Evolutionary conservation across 92 coral and sea anemone genomes (phyloP).

Genomic region (Siderastrea siderea): DNA sequence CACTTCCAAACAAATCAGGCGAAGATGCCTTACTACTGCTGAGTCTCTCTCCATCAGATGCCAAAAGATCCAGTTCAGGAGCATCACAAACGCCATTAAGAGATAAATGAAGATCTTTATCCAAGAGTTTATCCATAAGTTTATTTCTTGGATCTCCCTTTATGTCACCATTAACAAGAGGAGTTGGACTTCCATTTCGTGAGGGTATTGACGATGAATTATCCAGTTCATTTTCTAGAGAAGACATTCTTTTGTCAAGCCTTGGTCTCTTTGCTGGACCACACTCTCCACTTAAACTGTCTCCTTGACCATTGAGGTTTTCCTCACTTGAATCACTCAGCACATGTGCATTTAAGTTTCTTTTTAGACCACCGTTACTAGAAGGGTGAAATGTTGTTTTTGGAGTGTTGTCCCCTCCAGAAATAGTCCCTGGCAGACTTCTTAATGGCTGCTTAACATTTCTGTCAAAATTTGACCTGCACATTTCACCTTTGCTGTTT

Average conservation of each 20-base stretch:
- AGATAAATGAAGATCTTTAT: constrained; percentile 85
- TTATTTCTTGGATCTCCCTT: constrained; percentile 80
- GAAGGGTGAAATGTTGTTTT: constrained; percentile 1
- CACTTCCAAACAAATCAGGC: constrained; percentile 89
- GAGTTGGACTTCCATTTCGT: constrained; percentile 72
- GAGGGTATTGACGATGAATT: constrained; percentile 65
- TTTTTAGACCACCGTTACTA: constrained; percentile 44
- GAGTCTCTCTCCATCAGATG: constrained; percentile 86
- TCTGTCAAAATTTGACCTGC: neutral
- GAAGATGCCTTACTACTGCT: constrained; percentile 86
- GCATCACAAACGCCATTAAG: constrained; percentile 90
- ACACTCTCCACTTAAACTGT: constrained; percentile 27
- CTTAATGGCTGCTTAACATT: neutral
- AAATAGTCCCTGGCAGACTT: neutral
- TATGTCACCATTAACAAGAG: constrained; percentile 87
- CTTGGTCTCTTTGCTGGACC: constrained; percentile 72
- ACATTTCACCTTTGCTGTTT: constrained; percentile 15
- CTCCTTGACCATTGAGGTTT: constrained; percentile 32
- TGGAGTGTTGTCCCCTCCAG: neutral
- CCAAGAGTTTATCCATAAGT: constrained; percentile 89
- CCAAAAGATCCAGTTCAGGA: constrained; percentile 83
- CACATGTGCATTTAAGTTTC: constrained; percentile 25
- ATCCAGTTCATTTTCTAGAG: constrained; percentile 63
- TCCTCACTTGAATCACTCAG: constrained; percentile 6
- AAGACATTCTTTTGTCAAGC: constrained; percentile 57